Conservation (phyloP, 92 coral and sea anemone genomes). For the Phenganax subtilis region DNA sequence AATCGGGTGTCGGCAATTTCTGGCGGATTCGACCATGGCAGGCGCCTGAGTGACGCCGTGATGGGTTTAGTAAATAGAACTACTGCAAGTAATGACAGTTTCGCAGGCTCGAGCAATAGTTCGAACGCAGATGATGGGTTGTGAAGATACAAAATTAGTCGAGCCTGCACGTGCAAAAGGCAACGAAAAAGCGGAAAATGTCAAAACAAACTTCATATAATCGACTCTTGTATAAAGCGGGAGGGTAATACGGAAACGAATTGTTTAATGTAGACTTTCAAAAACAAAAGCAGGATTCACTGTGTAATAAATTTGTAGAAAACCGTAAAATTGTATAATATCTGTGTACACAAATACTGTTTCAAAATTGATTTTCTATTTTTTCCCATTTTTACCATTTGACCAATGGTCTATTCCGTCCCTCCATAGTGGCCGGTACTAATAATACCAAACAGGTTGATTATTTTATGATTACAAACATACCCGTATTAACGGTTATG, state of each 20-base stretch:
- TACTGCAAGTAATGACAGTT: not conserved
- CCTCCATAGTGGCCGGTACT: too few relatives aligned
- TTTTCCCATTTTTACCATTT: not conserved
- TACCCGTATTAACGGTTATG: not conserved
- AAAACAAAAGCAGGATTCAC: too few relatives aligned
- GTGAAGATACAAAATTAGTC: not conserved
- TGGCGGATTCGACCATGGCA: not conserved
- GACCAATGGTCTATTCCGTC: not conserved
- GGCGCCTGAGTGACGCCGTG: not conserved
- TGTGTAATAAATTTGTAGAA: too few relatives aligned
- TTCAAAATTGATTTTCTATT: too few relatives aligned
- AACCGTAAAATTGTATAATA: too few relatives aligned
- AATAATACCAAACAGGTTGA: not conserved
- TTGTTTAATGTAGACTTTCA: too few relatives aligned
- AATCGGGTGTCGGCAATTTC: not conserved
- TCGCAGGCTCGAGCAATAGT: not conserved
- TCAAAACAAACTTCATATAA: too few relatives aligned
- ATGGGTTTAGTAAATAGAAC: conserved; percentile 3
- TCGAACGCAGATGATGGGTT: conserved; percentile 14
- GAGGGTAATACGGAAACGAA: too few relatives aligned
- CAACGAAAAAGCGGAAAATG: not conserved
- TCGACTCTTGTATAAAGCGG: too few relatives aligned
- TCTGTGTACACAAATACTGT: too few relatives aligned
- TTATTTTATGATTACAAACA: not conserved
- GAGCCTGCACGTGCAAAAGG: not conserved